Base-by-base conservation (phyloP, 1,140 invertebrate genomes). In the Ectropis grisescens region DNA sequence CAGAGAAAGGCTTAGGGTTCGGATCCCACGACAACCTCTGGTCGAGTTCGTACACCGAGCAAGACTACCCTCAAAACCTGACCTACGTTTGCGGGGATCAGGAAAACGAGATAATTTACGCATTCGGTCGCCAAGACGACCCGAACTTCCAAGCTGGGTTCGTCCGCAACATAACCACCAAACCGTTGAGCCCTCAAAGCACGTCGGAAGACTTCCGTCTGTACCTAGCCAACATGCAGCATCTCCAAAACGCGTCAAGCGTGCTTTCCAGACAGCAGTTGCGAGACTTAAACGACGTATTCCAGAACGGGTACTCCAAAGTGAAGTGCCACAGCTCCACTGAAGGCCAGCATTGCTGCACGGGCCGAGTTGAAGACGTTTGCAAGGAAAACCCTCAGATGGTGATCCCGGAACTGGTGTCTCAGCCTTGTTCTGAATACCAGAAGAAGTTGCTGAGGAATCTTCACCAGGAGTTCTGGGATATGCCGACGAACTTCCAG, bases 391-490 rank as follows among this genome's bases (percentile, higher is more conserved):
- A 82, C 29, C 75, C 76, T 0, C 76, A 82, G 36, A 71, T 70
- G 57, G 55, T 61, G n/a, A 58, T 82, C 15, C 79, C 81, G 3
- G 81, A 82, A 5, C 58, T 58, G 0, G 60, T 55, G 0, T 52
- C 66, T 0, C 71, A 68, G 34, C 71, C 72, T 0, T 78, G 72
- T 33, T 69, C 67, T 0, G 76, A 83, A 37, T 85, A 85, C 41
- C 85, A 92, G 50, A 86, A 92, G 40, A 82, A 84, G 26, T 86
- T 95, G 45, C 82, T 96, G 30, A 84, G 88, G 13, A 90, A 89
- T 56, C 65, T 97, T 11, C 93, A 96, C 61, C 89, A 92, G 54
- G 94, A 97, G 65, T 96, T 97, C 69, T 96, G 94, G 93, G 93
- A 96, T 71, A 90, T 97, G 44, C 94, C 94, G 0, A 87, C 93